Evolutionary conservation across 2,888 invertebrate species (phyloP).

Genomic region (Trachelus troglodyta): DNA sequence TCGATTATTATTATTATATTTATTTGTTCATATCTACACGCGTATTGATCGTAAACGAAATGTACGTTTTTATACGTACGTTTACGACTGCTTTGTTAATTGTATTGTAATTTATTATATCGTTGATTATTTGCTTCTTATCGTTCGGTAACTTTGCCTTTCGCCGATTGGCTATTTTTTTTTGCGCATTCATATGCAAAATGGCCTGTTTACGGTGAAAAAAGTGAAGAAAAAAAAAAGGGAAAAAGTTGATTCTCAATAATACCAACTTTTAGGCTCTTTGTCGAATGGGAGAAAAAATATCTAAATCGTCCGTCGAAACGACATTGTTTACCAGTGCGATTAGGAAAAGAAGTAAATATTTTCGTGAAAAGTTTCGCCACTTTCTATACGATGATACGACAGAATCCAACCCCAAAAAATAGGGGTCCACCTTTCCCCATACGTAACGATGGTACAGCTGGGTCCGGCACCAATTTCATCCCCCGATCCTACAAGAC

Average conservation of each 20-base stretch:
- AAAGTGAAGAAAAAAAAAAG: background rate
- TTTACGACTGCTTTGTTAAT: background rate
- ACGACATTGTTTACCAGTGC: slow-evolving; percentile 16
- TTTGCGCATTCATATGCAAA: background rate
- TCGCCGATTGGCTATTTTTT: background rate
- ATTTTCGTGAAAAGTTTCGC: slow-evolving; percentile 20
- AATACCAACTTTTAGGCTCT: background rate
- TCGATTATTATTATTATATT: slow-evolving; percentile 17
- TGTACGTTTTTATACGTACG: background rate
- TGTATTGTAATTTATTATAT: background rate
- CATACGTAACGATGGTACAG: background rate
- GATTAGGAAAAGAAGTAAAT: slow-evolving; percentile 25
- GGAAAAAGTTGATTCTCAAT: background rate
- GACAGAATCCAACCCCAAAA: background rate
- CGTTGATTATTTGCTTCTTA: background rate
- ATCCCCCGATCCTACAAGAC: background rate
- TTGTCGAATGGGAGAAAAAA: slow-evolving; percentile 6
- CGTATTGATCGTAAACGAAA: background rate
- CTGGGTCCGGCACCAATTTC: background rate
- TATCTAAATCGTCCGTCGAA: slow-evolving; percentile 18
- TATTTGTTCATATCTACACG: slow-evolving; percentile 1
- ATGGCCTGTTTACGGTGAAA: background rate
- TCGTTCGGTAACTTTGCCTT: background rate
- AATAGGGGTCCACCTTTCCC: background rate
- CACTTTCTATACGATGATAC: background rate